Evolutionary conservation across 2,888 invertebrate species (phyloP).

Genomic region (Erebia palarica): DNA sequence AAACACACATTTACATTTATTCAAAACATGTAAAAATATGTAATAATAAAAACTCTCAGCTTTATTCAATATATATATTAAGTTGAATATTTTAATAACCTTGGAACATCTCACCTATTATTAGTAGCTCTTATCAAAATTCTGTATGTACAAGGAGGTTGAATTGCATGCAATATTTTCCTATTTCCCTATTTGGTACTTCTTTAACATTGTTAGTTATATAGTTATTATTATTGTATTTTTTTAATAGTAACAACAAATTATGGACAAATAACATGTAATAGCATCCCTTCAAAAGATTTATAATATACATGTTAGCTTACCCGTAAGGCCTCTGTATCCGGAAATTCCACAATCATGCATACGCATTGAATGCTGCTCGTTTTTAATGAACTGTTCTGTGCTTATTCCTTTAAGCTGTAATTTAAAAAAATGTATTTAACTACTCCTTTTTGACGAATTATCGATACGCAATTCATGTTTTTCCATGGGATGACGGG

Average conservation of each 20-base stretch:
- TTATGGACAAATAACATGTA: neutral
- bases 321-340: slow-evolving; percentile 89
- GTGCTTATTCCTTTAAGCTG: slow-evolving; percentile 89
- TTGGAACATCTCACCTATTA: neutral
- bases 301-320: slow-evolving; percentile 33
- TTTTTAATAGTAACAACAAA: neutral
- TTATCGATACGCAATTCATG: too few relatives aligned
- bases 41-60: neutral
- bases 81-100: neutral
- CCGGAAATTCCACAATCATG: slow-evolving; percentile 89
- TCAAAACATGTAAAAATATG: neutral
- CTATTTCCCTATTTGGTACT: slow-evolving; percentile 4
- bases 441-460: too few relatives aligned
- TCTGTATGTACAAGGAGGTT: neutral
- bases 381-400: slow-evolving; percentile 87
- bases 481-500: too few relatives aligned
- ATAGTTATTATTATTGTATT: neutral
- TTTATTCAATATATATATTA: too few relatives aligned
- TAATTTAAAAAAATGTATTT: slow-evolving; percentile 43
- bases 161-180: slow-evolving; percentile 1
- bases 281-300: neutral
- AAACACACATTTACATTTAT: too few relatives aligned
- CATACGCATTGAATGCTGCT: slow-evolving; percentile 87
- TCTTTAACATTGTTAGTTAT: neutral
- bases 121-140: neutral